phyloP scores from a whole-genome alignment of 2,888 invertebrate genomes.

The Chouioia cunea region DNA sequence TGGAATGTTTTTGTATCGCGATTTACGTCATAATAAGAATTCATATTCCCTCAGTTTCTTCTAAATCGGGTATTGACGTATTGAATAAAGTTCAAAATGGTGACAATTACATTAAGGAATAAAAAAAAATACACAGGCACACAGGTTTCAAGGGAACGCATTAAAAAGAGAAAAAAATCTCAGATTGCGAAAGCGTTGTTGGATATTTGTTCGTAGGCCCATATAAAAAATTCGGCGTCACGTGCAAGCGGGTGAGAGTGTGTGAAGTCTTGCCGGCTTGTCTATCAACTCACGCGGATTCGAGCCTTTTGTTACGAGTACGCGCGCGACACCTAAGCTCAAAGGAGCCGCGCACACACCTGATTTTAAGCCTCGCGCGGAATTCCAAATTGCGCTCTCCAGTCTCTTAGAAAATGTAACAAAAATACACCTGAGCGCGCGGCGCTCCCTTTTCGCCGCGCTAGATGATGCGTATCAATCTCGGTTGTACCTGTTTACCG shows the following conservation, averaged over 20 bases:
- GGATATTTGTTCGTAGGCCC: constrained; percentile 18
- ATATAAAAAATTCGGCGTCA: constrained; percentile 35
- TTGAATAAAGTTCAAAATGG: too few relatives aligned
- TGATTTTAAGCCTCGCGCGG: constrained; percentile 52
- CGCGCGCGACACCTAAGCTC: constrained; percentile 54
- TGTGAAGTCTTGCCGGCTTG: constrained; percentile 64
- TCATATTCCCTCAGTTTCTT: too few relatives aligned
- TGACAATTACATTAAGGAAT: too few relatives aligned
- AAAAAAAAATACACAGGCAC: too few relatives aligned
- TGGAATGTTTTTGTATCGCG: constrained; percentile 35
- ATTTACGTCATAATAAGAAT: constrained; percentile 27
- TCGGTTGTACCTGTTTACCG: background rate
- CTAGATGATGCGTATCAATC: constrained; percentile 3
- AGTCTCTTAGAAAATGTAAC: constrained; percentile 22
- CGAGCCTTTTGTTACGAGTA: constrained; percentile 61
- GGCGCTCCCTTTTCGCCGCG: background rate
- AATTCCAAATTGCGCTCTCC: constrained; percentile 50
- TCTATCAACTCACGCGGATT: constrained; percentile 62
- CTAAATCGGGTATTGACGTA: too few relatives aligned
- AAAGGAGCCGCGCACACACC: constrained; percentile 57
- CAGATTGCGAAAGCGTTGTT: constrained; percentile 29
- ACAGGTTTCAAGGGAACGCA: too few relatives aligned
- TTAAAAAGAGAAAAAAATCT: background rate
- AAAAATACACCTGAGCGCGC: constrained; percentile 22
- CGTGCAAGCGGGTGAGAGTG: constrained; percentile 26